These are phyloP conservation scores for Octonoba sinensis DNA, from an alignment of 2,888 invertebrate species.

Conservation along the genomic window DNA sequence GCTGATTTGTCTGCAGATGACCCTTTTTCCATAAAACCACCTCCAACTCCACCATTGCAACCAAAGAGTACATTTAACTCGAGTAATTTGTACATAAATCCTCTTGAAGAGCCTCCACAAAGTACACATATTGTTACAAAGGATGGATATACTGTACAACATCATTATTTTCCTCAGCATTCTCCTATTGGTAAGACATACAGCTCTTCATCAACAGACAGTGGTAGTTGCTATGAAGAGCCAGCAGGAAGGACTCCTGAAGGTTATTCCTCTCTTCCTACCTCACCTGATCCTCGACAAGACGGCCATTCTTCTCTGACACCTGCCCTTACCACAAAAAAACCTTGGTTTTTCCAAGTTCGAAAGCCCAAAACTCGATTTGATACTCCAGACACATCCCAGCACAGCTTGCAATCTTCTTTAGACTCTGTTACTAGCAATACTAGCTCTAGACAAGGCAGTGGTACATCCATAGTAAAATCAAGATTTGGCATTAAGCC, in stretches of 20 bases:
- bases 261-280: conserved; percentile 49
- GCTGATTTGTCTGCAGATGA: conserved; percentile 63
- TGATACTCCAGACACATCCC: conserved; percentile 59
- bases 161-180: conserved; percentile 49
- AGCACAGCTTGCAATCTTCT: conserved; percentile 59
- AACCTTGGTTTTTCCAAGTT: conserved; percentile 66
- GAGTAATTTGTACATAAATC: conserved; percentile 62
- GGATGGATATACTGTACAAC: conserved; percentile 45
- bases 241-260: conserved; percentile 55
- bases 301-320: conserved; percentile 37
- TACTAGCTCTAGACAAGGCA: conserved; percentile 46
- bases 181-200: conserved; percentile 50
- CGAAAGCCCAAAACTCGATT: conserved; percentile 66
- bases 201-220: conserved; percentile 52
- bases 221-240: conserved; percentile 58
- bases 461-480: conserved; percentile 55
- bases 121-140: conserved; percentile 20
- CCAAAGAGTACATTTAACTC: conserved; percentile 27
- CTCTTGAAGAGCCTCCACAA: conserved; percentile 62
- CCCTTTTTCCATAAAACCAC: conserved; percentile 15
- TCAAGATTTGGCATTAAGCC: conserved; percentile 59
- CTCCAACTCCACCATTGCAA: conserved; percentile 23
- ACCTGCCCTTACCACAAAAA: conserved; percentile 54
- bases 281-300: conserved; percentile 57
- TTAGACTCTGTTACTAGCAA: conserved; percentile 56